Evolutionary conservation across 2,888 invertebrate genomes (phyloP).

Genomic region (Mystacides longicornis): DNA sequence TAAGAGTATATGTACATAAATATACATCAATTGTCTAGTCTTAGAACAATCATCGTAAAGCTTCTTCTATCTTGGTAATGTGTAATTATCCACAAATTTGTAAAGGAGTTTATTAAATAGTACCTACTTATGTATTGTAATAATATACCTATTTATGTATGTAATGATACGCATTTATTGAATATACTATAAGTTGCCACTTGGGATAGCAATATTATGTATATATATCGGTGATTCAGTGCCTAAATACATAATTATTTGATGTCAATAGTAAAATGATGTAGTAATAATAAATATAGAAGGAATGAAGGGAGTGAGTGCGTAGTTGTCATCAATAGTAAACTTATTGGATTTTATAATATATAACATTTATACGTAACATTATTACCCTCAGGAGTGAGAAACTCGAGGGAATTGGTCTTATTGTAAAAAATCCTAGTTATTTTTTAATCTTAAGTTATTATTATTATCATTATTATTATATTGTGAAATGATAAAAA

Average conservation of each 20-base stretch:
- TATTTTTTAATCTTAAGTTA: not conserved
- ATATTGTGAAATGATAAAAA: conserved; percentile 25
- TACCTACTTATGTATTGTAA: no score
- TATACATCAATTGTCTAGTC: not conserved
- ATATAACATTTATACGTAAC: not conserved
- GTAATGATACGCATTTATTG: not conserved
- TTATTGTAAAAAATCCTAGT: conserved; percentile 23
- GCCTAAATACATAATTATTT: not conserved
- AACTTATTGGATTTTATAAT: not conserved
- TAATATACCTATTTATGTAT: no score
- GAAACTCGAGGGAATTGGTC: not conserved
- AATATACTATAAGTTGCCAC: conserved; percentile 15
- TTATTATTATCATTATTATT: conserved; percentile 23
- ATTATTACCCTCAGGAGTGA: not conserved
- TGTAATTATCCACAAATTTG: not conserved
- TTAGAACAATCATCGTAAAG: not conserved
- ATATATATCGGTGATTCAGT: not conserved
- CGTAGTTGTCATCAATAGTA: conserved; percentile 5
- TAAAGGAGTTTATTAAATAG: no score
- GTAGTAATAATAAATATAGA: conserved; percentile 8
- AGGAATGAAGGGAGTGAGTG: conserved; percentile 22
- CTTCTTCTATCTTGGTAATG: not conserved
- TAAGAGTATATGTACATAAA: no score
- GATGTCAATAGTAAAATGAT: not conserved
- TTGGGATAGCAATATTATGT: conserved; percentile 21